Percentiles rank a stretch among this genome's conserved stretches.
These are phyloP conservation scores for Stegodyphus mimosarum DNA, from an alignment of 1,140 invertebrate species.

Conservation along the genomic window DNA sequence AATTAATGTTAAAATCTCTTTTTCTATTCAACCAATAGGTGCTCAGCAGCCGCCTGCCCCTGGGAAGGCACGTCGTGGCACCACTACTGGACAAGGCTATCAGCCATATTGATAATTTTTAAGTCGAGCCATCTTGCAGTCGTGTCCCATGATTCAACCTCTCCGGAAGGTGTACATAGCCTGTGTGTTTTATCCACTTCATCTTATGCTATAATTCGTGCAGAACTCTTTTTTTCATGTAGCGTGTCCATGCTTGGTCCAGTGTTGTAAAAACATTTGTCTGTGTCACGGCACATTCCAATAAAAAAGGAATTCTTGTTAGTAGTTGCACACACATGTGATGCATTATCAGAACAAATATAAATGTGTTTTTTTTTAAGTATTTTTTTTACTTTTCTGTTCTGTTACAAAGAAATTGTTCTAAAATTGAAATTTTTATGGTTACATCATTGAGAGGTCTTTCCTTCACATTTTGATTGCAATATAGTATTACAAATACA, in stretches of 20 bases:
- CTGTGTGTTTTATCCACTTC: slow-evolving; percentile 59
- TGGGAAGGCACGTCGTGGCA: slow-evolving; percentile 49
- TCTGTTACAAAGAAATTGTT: neutral
- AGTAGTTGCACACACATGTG: slow-evolving; percentile 55
- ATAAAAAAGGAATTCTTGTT: slow-evolving; percentile 53
- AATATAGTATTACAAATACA: too few species aligned
- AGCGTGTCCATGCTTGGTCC: slow-evolving; percentile 58
- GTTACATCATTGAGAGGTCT: too few species aligned
- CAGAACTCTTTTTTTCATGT: slow-evolving; percentile 48
- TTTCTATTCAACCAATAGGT: slow-evolving; percentile 24
- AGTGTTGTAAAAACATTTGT: slow-evolving; percentile 51
- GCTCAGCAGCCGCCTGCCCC: slow-evolving; percentile 54
- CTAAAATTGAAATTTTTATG: too few species aligned
- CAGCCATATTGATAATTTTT: slow-evolving; percentile 50
- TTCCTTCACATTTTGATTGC: too few species aligned
- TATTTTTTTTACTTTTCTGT: neutral
- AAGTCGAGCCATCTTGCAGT: slow-evolving; percentile 36
- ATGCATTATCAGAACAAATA: slow-evolving; percentile 60
- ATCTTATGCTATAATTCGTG: slow-evolving; percentile 45
- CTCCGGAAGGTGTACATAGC: slow-evolving; percentile 49
- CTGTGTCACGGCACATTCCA: slow-evolving; percentile 59
- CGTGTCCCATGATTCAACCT: slow-evolving; percentile 32
- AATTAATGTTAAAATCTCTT: slow-evolving; percentile 22
- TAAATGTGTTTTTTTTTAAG: slow-evolving; percentile 48
- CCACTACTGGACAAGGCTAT: slow-evolving; percentile 55